Evolutionary conservation across 1,140 invertebrate species (phyloP), one percentile per base, ranked within the genome.

Genomic region (Lepidotrigona ventralis): DNA sequence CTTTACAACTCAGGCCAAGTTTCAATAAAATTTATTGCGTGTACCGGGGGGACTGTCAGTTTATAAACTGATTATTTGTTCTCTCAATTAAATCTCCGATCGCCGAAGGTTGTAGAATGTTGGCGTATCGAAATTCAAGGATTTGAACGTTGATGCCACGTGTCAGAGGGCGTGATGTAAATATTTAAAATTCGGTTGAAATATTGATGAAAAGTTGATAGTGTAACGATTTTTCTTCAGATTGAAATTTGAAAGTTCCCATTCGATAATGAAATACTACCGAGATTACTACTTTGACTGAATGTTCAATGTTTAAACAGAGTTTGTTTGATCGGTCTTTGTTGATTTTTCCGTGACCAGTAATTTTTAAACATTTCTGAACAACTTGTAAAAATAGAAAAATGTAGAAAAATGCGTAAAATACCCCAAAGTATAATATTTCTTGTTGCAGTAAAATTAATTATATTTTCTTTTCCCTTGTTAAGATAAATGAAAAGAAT

Each of bases 51-150:
- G 63, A 75, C 6, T 46, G 39, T 39, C 12, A 39, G 17, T 51
- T 39, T 46, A 46, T 26, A 21, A 79, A 39, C 19, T 70, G 39
- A 77, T 66, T 77, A 53, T 1, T 26, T 11, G 6, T 2, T 5
- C 5, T 23, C 4, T 14, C 5, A 17, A 53, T 53, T 26, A 64
- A 76, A 19, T 63, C 1, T 0, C 6, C n/a, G 73, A 46, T 46
- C 3, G 1, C 0, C 0, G 56, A 12, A n/a, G 1, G 1, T 5
- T 17, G 1, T n/a, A 5, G 1, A n/a, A 60, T 3, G 2, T 21
- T 17, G 21, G 3, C 11, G 0, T n/a, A 21, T 58, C 14, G 29
- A 58, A 72, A 72, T 29, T 0, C 15, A 53, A 26, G 15, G 2
- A 11, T n/a, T 15, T 12, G n/a, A 8, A 51, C n/a, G 15, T 71